A percentile compares a stretch with the other conserved stretches of the same genome.
These are phyloP conservation scores for Hirtodrosophila confusa DNA, from an alignment of 2,888 invertebrate genomes.

Conservation along the genomic window DNA sequence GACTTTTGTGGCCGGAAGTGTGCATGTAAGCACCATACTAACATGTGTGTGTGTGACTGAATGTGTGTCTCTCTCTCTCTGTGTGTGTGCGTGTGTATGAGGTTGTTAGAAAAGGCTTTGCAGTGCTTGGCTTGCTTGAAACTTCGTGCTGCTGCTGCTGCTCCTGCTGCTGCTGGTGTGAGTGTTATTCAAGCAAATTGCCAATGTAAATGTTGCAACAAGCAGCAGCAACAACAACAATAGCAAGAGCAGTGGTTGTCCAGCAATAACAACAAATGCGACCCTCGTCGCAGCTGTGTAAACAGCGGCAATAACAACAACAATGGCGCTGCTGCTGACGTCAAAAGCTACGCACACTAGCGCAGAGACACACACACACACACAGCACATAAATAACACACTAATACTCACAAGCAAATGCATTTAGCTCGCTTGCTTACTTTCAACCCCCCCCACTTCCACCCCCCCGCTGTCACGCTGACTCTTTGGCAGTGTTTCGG, in stretches of 20 bases:
- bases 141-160: conserved; percentile 8
- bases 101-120: conserved; percentile 27
- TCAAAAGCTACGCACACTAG: conserved; percentile 55
- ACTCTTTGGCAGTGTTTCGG: conserved; percentile 13
- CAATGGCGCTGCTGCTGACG: conserved; percentile 62
- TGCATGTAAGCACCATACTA: conserved; percentile 37
- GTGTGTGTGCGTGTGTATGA: conserved; percentile 8
- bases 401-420: conserved; percentile 31
- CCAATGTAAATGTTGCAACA: conserved; percentile 74
- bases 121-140: conserved; percentile 25
- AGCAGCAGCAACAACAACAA: conserved; percentile 21
- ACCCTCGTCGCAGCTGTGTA: conserved; percentile 71
- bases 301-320: conserved; percentile 63
- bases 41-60: conserved; percentile 4
- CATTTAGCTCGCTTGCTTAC: conserved; percentile 44
- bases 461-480: conserved; percentile 1
- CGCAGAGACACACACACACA: conserved; percentile 15
- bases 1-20: conserved; percentile 59
- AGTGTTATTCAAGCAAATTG: conserved; percentile 71
- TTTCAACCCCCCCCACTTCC: neutral
- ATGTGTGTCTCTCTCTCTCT: too few species aligned
- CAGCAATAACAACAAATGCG: conserved; percentile 69
- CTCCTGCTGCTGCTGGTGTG: conserved; percentile 23
- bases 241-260: conserved; percentile 10
- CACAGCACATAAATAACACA: conserved; percentile 5